Base-by-base conservation (phyloP, 2,797 vertebrate species). In the Syngnathus rostellatus region DNA sequence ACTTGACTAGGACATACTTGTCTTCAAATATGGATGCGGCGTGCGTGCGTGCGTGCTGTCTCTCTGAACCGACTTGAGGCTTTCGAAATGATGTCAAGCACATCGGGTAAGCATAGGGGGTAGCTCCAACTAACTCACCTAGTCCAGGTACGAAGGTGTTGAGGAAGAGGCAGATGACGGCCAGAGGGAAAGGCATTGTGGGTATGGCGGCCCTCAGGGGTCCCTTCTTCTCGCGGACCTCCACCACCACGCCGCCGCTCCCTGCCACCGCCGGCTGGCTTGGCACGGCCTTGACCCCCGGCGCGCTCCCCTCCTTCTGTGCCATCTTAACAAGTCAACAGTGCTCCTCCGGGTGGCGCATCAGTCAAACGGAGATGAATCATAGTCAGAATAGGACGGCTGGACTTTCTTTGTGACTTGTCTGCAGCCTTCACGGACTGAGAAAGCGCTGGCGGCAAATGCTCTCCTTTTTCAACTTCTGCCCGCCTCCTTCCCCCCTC, bases 81-180 rank as follows among this genome's bases (percentile, higher is more conserved):
- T 31, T 31, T 31, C 3, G 31, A 31, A 31, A 31, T 31, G 31
- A 31, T 31, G 31, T 31, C 31, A 31, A 4, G 31, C 31, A 4
- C 31, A 31, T 31, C 31, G 31, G 31, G 31, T 25, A 25, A 25
- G 25, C 25, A 25, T 25, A 25, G 0, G 25, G 25, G 25, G 25
- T 31, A 31, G 31, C 31, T 31, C 31, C 31, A 4, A 31, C 31
- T 31, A 21, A 64, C 96, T 97, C 87, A 98, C 96, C 96, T 65
- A 98, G 85, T 77, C 96, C 96, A n/a, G 96, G 96, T 79, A 98
- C 91, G 86, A 98, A 98, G 75, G 95, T 98, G 91, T 98, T 98
- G 83, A 98, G 93, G 82, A 98, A 98, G 69, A 98, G 88, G 80
- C 96, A 98, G 86, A 97, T 90, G 76, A 98, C 94, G 2, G 96